phyloP scores from a whole-genome alignment of 2,888 invertebrate genomes.

The Orthosia gracilis region DNA sequence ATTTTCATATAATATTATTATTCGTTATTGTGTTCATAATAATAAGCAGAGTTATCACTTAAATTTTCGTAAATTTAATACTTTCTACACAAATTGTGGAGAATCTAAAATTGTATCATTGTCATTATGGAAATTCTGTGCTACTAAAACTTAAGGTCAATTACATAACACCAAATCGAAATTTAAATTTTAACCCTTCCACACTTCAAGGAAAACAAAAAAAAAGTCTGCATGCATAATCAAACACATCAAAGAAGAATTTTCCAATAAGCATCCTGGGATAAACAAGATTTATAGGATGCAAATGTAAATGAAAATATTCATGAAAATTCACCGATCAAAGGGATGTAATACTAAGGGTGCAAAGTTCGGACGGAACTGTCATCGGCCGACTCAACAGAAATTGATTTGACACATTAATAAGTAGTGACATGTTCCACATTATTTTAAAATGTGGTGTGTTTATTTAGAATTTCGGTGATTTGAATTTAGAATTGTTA shows the following conservation, averaged over 20 bases:
- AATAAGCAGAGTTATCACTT: no score
- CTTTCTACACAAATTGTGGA: no score
- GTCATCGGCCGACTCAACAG: slow-evolving; percentile 24
- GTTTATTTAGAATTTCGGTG: slow-evolving; percentile 5
- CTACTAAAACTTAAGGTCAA: not conserved
- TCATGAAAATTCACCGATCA: slow-evolving; percentile 71
- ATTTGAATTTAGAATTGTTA: not conserved
- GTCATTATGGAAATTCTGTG: no score
- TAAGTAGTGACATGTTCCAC: slow-evolving; percentile 25
- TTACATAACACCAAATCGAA: not conserved
- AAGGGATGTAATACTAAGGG: slow-evolving; percentile 53
- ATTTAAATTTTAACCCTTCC: not conserved
- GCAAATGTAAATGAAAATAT: slow-evolving; percentile 75
- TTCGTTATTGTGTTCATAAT: not conserved
- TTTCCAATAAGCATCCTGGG: slow-evolving; percentile 61
- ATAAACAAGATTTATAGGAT: slow-evolving; percentile 67
- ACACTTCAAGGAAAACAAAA: not conserved
- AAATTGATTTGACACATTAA: slow-evolving; percentile 56
- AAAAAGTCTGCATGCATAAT: slow-evolving; percentile 11
- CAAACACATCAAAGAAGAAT: slow-evolving; percentile 52
- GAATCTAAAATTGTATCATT: no score
- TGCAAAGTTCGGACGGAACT: slow-evolving; percentile 47
- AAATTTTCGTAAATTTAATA: no score
- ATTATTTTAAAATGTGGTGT: slow-evolving; percentile 2
- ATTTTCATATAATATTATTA: no score